These are phyloP conservation scores for Parnassius smintheus DNA, from an alignment of 2,888 invertebrate genomes.

Conservation along the genomic window DNA sequence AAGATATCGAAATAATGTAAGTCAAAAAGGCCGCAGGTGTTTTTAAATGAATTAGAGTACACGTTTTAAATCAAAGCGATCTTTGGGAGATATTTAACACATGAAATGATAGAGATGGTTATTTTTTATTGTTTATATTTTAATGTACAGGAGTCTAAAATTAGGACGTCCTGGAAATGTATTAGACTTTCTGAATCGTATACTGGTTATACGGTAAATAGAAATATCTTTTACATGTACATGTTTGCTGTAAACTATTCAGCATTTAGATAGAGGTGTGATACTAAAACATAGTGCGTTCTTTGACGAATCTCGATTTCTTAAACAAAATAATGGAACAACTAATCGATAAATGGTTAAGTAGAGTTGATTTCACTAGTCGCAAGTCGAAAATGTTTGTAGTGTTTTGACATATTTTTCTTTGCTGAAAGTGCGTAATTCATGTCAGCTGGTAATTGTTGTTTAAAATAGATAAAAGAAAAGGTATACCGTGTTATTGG, in stretches of 20 bases:
- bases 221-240: conserved; percentile 42
- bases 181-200: conserved; percentile 61
- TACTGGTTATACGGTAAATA: conserved; percentile 63
- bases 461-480: conserved; percentile 51
- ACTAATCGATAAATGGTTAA: conserved; percentile 77
- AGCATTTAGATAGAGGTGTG: conserved; percentile 62
- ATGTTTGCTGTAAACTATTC: conserved; percentile 29
- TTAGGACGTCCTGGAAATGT: background rate
- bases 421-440: conserved; percentile 82
- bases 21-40: no score
- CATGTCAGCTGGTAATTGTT: conserved; percentile 79
- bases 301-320: conserved; percentile 69
- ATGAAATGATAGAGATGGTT: conserved; percentile 2
- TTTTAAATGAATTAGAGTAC: no score
- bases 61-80: no score
- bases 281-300: conserved; percentile 76
- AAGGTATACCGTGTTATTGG: conserved; percentile 34
- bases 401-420: conserved; percentile 83
- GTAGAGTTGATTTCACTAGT: conserved; percentile 82
- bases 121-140: no score
- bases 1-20: no score
- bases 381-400: conserved; percentile 80
- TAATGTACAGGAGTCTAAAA: no score
- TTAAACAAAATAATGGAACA: conserved; percentile 58
- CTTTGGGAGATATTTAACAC: conserved; percentile 2